Percentiles rank a stretch among this genome's conserved stretches.
Conservation (phyloP, 1,140 invertebrate genomes). For the Drosophila rhopaloa region DNA sequence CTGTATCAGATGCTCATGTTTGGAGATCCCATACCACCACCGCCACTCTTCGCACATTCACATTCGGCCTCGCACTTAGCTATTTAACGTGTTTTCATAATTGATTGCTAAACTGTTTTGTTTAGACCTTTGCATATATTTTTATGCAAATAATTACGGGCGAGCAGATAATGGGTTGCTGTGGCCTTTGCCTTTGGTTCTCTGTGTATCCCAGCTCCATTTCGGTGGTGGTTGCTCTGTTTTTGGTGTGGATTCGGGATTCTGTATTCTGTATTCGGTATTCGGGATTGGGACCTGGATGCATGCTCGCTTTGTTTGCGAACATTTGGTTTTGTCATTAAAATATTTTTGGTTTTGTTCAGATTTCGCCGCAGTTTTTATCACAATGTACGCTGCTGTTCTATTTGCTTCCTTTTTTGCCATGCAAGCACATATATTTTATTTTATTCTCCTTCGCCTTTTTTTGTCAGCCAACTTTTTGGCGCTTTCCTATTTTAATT, state of each 20-base stretch:
- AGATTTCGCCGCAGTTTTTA: conserved; percentile 59
- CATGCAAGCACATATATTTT: conserved; percentile 6
- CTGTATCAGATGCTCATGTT: conserved; percentile 42
- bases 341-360: conserved; percentile 82
- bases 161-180: conserved; percentile 73
- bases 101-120: conserved; percentile 83
- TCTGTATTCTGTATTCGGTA: neutral
- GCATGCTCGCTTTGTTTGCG: conserved; percentile 64
- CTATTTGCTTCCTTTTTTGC: conserved; percentile 21
- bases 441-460: conserved; percentile 21
- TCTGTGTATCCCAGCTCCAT: conserved; percentile 7
- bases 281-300: conserved; percentile 15
- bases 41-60: conserved; percentile 24
- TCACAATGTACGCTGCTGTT: conserved; percentile 17
- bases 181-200: conserved; percentile 16
- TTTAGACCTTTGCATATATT: conserved; percentile 82
- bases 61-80: conserved; percentile 73
- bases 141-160: conserved; percentile 82
- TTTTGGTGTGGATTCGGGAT: conserved; percentile 11
- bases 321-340: conserved; percentile 78
- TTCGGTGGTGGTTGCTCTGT: conserved; percentile 17
- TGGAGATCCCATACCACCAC: conserved; percentile 16
- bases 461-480: conserved; percentile 60
- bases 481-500: conserved; percentile 67
- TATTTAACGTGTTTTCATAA: conserved; percentile 83